A percentile compares a stretch with the other conserved stretches of the same genome.
Evolutionary conservation across 2,797 vertebrate species (phyloP).

Genomic region (Ctenochaetus hawaiiensis): DNA sequence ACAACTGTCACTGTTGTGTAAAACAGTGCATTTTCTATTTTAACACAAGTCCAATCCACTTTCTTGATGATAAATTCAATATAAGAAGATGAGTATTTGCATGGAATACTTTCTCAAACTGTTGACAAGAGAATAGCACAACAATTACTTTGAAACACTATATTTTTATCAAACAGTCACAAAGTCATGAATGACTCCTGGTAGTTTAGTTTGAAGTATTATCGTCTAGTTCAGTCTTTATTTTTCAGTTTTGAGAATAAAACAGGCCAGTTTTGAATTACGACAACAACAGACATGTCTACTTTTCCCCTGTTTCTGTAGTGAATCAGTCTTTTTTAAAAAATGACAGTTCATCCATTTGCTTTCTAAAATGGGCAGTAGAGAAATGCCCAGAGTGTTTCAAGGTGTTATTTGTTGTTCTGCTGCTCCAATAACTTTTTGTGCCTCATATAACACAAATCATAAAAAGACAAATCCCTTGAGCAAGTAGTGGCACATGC

Average conservation of each 20-base stretch:
- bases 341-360: neutral
- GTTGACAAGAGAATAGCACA: too few relatives aligned
- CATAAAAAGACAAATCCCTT: constrained; percentile 2
- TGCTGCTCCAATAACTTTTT: neutral
- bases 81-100: neutral
- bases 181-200: neutral
- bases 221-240: neutral
- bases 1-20: neutral
- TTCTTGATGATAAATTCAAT: neutral
- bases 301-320: too few relatives aligned
- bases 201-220: neutral
- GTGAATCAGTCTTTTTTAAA: neutral
- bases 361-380: neutral
- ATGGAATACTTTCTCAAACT: too few relatives aligned
- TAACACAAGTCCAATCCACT: neutral
- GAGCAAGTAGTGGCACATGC: neutral
- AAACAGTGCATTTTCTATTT: constrained; percentile 9
- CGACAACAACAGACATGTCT: too few relatives aligned
- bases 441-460: neutral
- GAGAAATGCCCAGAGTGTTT: neutral
- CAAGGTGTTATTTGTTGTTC: neutral
- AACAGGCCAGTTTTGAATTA: neutral
- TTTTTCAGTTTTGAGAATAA: neutral
- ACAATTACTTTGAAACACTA: too few relatives aligned
- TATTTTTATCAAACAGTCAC: neutral